These are phyloP conservation scores for Lottia scabra DNA, from an alignment of 2,888 invertebrate genomes.

Conservation along the genomic window DNA sequence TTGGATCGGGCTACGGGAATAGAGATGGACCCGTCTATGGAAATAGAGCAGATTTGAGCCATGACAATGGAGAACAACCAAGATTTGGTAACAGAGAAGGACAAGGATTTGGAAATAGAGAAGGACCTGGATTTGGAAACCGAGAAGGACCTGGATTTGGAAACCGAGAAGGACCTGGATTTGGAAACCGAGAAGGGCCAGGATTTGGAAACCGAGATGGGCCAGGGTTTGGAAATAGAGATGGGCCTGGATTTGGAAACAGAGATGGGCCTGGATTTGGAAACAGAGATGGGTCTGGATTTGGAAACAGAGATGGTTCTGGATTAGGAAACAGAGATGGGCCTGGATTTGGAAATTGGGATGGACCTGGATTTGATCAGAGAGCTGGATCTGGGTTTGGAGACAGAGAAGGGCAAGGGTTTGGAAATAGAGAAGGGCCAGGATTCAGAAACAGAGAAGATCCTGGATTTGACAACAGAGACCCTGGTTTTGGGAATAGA, in stretches of 20 bases:
- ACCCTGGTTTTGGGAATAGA: not conserved
- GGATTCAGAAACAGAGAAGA: not conserved
- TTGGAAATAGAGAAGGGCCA: not conserved
- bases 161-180: not conserved
- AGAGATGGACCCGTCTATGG: not conserved
- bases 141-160: not conserved
- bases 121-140: not conserved
- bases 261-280: conserved; percentile 15
- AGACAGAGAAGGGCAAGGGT: too few relatives aligned
- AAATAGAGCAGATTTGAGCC: not conserved
- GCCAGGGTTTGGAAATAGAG: conserved; percentile 10
- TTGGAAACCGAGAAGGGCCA: not conserved
- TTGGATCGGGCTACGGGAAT: conserved; percentile 8
- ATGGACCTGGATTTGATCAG: not conserved
- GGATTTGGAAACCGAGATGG: not conserved
- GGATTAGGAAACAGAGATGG: not conserved
- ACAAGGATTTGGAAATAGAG: too few relatives aligned
- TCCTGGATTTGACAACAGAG: not conserved
- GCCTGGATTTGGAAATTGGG: not conserved
- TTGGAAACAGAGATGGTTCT: not conserved
- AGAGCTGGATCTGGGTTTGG: not conserved
- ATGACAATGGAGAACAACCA: not conserved
- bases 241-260: conserved; percentile 15
- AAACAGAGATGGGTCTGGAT: not conserved
- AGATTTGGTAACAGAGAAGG: not conserved